A percentile compares a stretch with the other conserved stretches of the same genome.
Evolutionary conservation across 2,797 vertebrate species (phyloP).

Genomic region (Taenioides sp.): DNA sequence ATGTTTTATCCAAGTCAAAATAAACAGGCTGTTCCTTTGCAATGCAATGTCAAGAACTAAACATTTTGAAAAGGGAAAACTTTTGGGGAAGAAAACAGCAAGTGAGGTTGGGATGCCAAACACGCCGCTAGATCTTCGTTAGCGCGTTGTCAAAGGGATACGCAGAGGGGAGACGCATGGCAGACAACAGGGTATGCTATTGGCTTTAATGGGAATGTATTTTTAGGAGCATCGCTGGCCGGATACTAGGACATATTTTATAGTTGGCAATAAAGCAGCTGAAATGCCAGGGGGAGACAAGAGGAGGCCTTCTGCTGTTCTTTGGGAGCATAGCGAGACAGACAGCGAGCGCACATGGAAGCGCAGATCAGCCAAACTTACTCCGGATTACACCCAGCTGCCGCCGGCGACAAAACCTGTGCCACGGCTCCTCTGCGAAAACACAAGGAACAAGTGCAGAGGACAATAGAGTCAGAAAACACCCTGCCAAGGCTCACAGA

Average conservation of each 20-base stretch:
- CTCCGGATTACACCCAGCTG: conserved; percentile 46
- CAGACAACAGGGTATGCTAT: conserved; percentile 4
- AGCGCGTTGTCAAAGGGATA: conserved; percentile 9
- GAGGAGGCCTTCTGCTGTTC: conserved; percentile 45
- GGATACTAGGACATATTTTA: conserved; percentile 33
- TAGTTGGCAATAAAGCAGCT: conserved; percentile 9
- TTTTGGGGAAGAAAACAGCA: conserved; percentile 12
- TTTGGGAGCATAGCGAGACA: conserved; percentile 42
- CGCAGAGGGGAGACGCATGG: background rate
- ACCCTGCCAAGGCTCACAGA: background rate
- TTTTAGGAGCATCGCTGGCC: conserved; percentile 20
- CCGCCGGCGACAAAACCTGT: conserved; percentile 46
- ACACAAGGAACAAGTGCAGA: conserved; percentile 19
- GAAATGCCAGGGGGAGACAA: conserved; percentile 40
- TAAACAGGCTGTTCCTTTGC: conserved; percentile 27
- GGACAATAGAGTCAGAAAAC: conserved; percentile 19
- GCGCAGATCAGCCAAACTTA: conserved; percentile 48
- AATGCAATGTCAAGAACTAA: conserved; percentile 12
- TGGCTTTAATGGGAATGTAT: conserved; percentile 10
- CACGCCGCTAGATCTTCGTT: conserved; percentile 11
- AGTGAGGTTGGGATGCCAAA: conserved; percentile 1
- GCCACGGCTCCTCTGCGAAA: conserved; percentile 34
- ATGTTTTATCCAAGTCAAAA: conserved; percentile 31
- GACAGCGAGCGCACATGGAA: conserved; percentile 40
- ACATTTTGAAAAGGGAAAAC: conserved; percentile 15